A percentile compares a stretch with the other conserved stretches of the same genome.
Conservation (phyloP, 2,797 vertebrate genomes). For the Sciaenops ocellatus region DNA sequence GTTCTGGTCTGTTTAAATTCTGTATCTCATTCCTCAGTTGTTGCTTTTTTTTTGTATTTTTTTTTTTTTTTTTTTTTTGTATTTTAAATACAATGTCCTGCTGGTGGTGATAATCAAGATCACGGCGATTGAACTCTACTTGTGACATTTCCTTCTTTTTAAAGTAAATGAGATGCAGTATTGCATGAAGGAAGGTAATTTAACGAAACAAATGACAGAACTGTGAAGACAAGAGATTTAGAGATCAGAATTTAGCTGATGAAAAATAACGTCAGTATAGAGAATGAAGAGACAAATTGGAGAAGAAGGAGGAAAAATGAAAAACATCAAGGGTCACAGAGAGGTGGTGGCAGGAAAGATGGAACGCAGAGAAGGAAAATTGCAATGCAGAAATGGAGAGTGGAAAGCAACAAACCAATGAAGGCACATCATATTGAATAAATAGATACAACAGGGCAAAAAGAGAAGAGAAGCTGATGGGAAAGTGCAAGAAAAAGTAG, state of each 20-base stretch:
- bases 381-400: conserved; percentile 55
- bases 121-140: not conserved
- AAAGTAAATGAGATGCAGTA: not conserved
- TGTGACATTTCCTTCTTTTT: conserved; percentile 9
- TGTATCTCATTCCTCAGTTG: conserved; percentile 26
- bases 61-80: not conserved
- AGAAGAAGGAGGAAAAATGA: conserved; percentile 59
- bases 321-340: conserved; percentile 63
- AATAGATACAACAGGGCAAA: conserved; percentile 44
- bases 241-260: conserved; percentile 19
- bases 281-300: conserved; percentile 58
- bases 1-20: conserved; percentile 43
- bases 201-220: not conserved
- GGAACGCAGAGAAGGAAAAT: conserved; percentile 64
- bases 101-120: conserved; percentile 10
- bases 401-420: conserved; percentile 55
- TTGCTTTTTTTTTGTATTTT: not conserved
- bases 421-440: conserved; percentile 47
- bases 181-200: conserved; percentile 4
- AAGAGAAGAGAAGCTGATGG: conserved; percentile 31
- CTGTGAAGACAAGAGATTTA: conserved; percentile 8
- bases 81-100: no score
- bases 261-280: conserved; percentile 35
- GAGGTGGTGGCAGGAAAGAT: conserved; percentile 52
- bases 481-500: conserved; percentile 47